These are phyloP conservation scores for Echinometra lucunter DNA, from an alignment of 53 echinoderm and acorn worm species.

Conservation along the genomic window DNA sequence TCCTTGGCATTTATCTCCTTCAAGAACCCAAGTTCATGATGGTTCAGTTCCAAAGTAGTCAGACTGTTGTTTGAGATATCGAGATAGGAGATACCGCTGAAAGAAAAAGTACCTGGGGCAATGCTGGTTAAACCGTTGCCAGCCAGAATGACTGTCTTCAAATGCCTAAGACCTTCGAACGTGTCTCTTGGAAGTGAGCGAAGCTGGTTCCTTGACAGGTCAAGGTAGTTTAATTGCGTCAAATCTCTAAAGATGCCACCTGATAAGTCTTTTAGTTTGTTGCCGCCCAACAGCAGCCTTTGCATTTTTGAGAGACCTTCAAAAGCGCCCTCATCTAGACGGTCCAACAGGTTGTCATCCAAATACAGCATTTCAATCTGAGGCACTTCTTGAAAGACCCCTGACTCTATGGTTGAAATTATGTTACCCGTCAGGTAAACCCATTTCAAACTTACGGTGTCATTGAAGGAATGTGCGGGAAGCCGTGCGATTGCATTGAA, in stretches of 20 bases:
- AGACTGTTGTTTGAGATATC: constrained; percentile 35
- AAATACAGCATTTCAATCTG: constrained; percentile 43
- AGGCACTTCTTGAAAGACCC: constrained; percentile 56
- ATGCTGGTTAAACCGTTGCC: constrained; percentile 12
- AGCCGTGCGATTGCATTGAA: neutral
- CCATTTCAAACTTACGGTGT: constrained; percentile 38
- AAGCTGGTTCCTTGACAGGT: constrained; percentile 55
- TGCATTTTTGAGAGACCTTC: neutral
- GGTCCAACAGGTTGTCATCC: constrained; percentile 14
- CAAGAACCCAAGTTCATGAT: neutral
- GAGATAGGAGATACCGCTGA: neutral
- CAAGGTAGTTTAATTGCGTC: neutral
- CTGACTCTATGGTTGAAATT: neutral
- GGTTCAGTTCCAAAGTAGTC: neutral
- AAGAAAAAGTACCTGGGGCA: constrained; percentile 8
- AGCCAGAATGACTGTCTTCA: constrained; percentile 38
- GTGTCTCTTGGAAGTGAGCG: neutral
- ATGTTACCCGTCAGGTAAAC: constrained; percentile 55
- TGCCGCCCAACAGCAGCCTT: constrained; percentile 33
- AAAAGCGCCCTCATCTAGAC: constrained; percentile 47
- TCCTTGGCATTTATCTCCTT: neutral
- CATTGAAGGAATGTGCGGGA: constrained; percentile 36
- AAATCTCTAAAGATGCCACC: constrained; percentile 21
- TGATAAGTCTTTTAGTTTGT: constrained; percentile 3
- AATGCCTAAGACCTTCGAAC: constrained; percentile 10